Evolutionary conservation across 2,888 invertebrate species (phyloP), one percentile per base, ranked within the genome.

Genomic region (Argynnis bischoffii): DNA sequence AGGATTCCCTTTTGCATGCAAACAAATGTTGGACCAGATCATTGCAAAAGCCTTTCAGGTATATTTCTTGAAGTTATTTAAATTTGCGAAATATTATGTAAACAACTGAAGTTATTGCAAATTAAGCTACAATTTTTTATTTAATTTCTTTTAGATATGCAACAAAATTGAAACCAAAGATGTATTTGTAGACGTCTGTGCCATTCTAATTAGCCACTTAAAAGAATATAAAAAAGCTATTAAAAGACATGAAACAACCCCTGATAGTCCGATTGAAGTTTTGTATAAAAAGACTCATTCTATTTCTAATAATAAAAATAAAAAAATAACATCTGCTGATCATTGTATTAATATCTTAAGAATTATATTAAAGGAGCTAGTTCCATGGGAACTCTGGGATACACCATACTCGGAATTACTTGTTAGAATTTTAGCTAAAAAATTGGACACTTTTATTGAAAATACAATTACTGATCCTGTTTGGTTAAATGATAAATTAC

Each of bases 301-400:
- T 1, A 82, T 87, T 64, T 89, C 81, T 3, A 78, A 85, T 18
- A 67, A 75, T 0, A 79, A 86, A 64, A 89, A 84, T 15, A 92
- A 88, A 69, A 89, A 87, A 50, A 75, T 82, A 0, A 81, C 88
- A 57, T 85, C 94, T 0, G 88, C 94, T 8, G 94, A 95, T 60
- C 94, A 95, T 74, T 95, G 94, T 70, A 87, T 94, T 2, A 92
- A 94, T 75, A 90, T 94, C 69, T 81, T 95, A 31, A 90, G 95
- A n/a, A 87, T 93, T 13, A 81, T 95, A 14, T 80, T 95, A 14
- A 93, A 94, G 75, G 95, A 95, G 76, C 91, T 95, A 46, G 86
- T 95, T 1, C 94, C 95, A 1, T 95, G 95, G 94, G 95, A 95
- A 77, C 78, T 95, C 4, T 94, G 94, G 90, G 95, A 94, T 73